These are phyloP conservation scores for Melanotaenia maccullochi DNA, from an alignment of 2,797 vertebrate species.

Conservation along the genomic window DNA sequence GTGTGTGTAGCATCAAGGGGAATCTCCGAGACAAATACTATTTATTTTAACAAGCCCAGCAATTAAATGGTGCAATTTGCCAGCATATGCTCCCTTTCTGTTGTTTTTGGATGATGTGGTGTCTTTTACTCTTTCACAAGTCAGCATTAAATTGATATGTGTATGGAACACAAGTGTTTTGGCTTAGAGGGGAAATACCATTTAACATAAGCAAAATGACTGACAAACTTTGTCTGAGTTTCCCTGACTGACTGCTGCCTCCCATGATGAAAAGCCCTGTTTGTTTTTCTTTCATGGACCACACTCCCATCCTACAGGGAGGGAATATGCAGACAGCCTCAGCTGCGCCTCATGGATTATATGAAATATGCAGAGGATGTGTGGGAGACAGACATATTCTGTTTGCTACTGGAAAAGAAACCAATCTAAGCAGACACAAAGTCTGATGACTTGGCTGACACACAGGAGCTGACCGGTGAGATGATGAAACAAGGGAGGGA, in stretches of 20 bases:
- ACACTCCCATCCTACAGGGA: constrained; percentile 56
- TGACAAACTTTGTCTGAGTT: constrained; percentile 49
- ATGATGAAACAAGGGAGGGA: constrained; percentile 26
- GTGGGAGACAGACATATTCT: constrained; percentile 70
- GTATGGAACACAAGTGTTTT: constrained; percentile 46
- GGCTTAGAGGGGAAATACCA: constrained; percentile 39
- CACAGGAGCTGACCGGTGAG: constrained; percentile 19
- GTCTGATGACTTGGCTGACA: constrained; percentile 68
- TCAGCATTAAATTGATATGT: constrained; percentile 39
- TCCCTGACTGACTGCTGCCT: constrained; percentile 55
- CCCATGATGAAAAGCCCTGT: constrained; percentile 70
- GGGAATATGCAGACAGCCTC: constrained; percentile 60
- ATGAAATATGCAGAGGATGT: constrained; percentile 72
- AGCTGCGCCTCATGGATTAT: constrained; percentile 69
- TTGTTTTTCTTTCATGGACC: constrained; percentile 69
- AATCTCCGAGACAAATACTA: constrained; percentile 67
- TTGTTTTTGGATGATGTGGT: constrained; percentile 40
- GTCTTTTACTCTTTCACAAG: constrained; percentile 41
- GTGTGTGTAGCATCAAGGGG: constrained; percentile 39
- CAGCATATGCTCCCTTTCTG: constrained; percentile 44
- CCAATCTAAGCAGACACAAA: constrained; percentile 53
- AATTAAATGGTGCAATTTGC: constrained; percentile 56
- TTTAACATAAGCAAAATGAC: constrained; percentile 28
- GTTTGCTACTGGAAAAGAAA: constrained; percentile 70
- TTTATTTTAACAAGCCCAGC: constrained; percentile 49